phyloP scores from a whole-genome alignment of 2,797 vertebrate species.

The Lagothrix lagotricha region DNA sequence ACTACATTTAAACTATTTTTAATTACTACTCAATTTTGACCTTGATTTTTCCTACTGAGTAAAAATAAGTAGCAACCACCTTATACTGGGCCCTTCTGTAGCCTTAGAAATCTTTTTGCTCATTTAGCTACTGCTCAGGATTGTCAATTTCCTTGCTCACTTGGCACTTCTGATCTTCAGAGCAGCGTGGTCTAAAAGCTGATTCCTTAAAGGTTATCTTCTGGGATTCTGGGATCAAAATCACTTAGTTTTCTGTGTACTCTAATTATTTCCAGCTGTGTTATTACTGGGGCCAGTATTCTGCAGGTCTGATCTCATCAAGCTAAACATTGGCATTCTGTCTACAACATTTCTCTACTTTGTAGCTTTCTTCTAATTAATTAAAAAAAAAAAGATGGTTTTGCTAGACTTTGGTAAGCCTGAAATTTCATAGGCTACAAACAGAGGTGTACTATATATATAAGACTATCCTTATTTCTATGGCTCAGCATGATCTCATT shows the following conservation, averaged over 20 bases:
- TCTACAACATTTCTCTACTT: not conserved
- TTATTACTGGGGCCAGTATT: conserved; percentile 11
- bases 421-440: not conserved
- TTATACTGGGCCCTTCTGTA: not conserved
- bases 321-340: not conserved
- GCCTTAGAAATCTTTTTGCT: not conserved
- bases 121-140: not conserved
- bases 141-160: not conserved
- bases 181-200: not conserved
- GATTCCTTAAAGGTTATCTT: not conserved
- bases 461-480: not conserved
- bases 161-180: not conserved
- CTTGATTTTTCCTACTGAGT: not conserved
- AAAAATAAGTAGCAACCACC: not conserved
- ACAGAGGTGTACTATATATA: not conserved
- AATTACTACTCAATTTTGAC: not conserved
- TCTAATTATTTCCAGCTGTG: not conserved
- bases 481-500: not conserved
- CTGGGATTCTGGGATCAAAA: not conserved
- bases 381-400: not conserved
- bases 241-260: not conserved
- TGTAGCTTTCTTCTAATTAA: not conserved
- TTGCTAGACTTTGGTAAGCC: not conserved
- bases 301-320: not conserved
- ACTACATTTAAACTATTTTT: not conserved